Base-by-base conservation (phyloP, 2,113 vertebrate genomes). In the Xyrauchen texanus region DNA sequence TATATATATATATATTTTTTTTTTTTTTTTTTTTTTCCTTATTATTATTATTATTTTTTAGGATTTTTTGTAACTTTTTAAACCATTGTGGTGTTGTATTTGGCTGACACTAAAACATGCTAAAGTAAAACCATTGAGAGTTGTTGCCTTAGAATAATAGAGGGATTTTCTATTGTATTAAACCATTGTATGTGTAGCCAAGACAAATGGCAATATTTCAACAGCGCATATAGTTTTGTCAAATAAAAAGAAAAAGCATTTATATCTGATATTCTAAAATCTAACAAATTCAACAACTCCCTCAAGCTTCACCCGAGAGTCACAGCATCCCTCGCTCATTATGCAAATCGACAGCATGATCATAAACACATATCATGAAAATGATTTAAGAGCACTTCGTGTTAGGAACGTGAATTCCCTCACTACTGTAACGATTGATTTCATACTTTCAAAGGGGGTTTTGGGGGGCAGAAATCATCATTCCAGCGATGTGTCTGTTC, bases 321-420 rank as follows among this genome's bases (percentile, higher is more conserved):
- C 60, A 60, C 21, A 4, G 47, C 53, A 79, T 79, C 66, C 68
- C 66, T 72, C 57, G 66, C 77, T 76, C 77, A 79, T 76, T 83
- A 80, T 83, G 81, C 72, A 79, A 79, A 82, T 79, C 58, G 77
- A 61, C 52, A 69, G n/a, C 70, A n/a, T 21, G 65, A 79, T 79
- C 81, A 79, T 79, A 77, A 79, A 74, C 65, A 12, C 70, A 71
- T 83, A 79, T 83, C 72, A 76, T 66, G 67, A 79, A 79, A 76
- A 76, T 68, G 73, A 83, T 83, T 76, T 80, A 76, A 78, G 76
- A 34, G 21, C 21, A 66, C 46, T 34, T 34, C 77, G 66, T 76
- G 55, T 42, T 68, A 60, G 45, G n/a, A 55, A 70, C 75, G 68
- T 64, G 69, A 76, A 79, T 79, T 66, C 42, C 71, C 68, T 73